These are phyloP conservation scores for Cherax quadricarinatus DNA, from an alignment of 1,140 invertebrate genomes.

Conservation along the genomic window DNA sequence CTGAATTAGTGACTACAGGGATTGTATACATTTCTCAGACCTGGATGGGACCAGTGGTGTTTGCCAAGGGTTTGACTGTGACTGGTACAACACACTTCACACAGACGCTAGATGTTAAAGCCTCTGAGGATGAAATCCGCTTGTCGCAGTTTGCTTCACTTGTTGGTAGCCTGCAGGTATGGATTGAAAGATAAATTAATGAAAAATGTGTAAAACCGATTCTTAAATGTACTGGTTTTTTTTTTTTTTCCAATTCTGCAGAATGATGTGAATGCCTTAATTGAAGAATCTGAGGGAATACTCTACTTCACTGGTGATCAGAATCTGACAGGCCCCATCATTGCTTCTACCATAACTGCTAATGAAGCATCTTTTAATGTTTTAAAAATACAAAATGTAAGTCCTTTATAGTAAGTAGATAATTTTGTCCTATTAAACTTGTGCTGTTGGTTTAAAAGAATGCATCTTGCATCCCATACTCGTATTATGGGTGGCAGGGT, in stretches of 20 bases:
- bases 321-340: neutral
- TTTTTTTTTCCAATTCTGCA: neutral
- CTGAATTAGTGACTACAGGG: too few relatives aligned
- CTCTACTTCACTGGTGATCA: neutral
- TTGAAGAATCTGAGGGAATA: neutral
- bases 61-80: neutral
- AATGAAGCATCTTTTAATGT: neutral
- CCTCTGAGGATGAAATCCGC: neutral
- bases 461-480: too few relatives aligned
- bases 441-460: too few relatives aligned
- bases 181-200: neutral
- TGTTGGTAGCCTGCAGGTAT: neutral
- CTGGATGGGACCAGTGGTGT: slow-evolving; percentile 8
- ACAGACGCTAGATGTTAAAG: neutral
- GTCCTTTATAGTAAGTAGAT: neutral
- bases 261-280: neutral
- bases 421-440: too few relatives aligned
- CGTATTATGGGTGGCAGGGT: too few relatives aligned
- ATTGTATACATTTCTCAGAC: neutral
- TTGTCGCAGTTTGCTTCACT: neutral
- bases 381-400: neutral
- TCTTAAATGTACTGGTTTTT: too few relatives aligned
- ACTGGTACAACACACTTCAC: slow-evolving; percentile 18
- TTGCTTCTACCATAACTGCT: neutral
- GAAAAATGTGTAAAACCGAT: neutral